These are phyloP conservation scores for Epinotia bilunana DNA, from an alignment of 2,888 invertebrate species.

Conservation along the genomic window DNA sequence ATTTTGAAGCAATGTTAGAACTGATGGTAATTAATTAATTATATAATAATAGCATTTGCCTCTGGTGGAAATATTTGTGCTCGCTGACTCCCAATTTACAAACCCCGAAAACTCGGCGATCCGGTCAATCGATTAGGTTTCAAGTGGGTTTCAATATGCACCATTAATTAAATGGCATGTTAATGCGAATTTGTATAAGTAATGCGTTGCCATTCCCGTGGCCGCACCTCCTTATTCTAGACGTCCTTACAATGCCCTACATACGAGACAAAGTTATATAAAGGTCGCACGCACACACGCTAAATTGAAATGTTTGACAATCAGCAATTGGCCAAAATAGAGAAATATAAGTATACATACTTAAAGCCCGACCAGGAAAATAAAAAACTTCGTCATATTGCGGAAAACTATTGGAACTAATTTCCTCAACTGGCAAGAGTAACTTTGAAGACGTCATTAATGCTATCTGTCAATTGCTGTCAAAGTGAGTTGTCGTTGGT, in stretches of 20 bases:
- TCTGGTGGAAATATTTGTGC: too few relatives aligned
- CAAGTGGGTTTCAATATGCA: neutral
- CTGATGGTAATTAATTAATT: too few relatives aligned
- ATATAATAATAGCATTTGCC: too few relatives aligned
- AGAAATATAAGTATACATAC: neutral
- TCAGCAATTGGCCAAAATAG: neutral
- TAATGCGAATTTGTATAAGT: neutral
- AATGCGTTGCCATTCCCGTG: conserved; percentile 7
- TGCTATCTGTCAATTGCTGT: too few relatives aligned
- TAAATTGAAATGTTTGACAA: conserved; percentile 4
- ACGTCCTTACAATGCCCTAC: conserved; percentile 17
- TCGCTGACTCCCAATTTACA: neutral
- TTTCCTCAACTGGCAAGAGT: too few relatives aligned
- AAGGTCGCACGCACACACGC: conserved; percentile 10
- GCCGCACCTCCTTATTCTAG: neutral
- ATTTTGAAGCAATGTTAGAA: too few relatives aligned
- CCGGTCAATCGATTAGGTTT: neutral
- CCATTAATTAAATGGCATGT: neutral
- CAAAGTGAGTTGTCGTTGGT: too few relatives aligned
- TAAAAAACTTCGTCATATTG: too few relatives aligned
- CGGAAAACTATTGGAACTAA: too few relatives aligned
- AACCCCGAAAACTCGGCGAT: neutral
- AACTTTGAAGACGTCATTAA: too few relatives aligned
- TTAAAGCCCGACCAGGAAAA: too few relatives aligned
- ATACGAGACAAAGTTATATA: conserved; percentile 26